Evolutionary conservation across 2,113 vertebrate genomes (phyloP).

Genomic region (Hypocryptadius cinnamomeus): DNA sequence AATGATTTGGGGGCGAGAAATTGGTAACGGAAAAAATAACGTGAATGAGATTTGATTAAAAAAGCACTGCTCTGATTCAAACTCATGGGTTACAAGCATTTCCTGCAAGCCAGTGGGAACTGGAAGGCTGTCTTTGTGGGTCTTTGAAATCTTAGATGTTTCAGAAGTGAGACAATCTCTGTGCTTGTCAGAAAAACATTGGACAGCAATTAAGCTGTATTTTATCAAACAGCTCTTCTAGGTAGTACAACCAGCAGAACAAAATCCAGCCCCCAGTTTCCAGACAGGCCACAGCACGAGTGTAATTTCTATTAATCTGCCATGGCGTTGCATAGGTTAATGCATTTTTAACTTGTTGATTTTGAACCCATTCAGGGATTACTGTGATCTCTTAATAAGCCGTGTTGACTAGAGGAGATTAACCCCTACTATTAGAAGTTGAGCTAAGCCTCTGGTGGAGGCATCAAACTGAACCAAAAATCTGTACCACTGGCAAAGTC

Average conservation of each 20-base stretch:
- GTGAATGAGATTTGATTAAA: conserved; percentile 20
- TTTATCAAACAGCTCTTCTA: not conserved
- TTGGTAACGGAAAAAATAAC: conserved; percentile 30
- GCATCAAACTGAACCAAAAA: not conserved
- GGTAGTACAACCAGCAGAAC: not conserved
- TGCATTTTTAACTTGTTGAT: not conserved
- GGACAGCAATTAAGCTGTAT: not conserved
- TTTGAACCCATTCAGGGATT: not conserved
- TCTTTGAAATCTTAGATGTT: conserved; percentile 9
- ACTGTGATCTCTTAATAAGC: conserved; percentile 7
- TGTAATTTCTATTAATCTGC: not conserved
- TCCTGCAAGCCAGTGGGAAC: conserved; percentile 31
- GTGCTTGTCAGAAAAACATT: not conserved
- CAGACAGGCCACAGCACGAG: not conserved
- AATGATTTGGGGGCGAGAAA: not conserved
- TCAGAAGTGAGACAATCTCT: not conserved
- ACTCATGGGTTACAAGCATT: conserved; percentile 7
- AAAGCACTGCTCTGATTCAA: not conserved
- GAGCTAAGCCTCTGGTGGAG: not conserved
- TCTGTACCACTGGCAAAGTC: not conserved
- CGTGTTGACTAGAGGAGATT: not conserved
- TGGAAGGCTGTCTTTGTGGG: conserved; percentile 6
- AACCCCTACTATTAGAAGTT: not conserved
- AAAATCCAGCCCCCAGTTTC: not conserved
- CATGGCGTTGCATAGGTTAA: not conserved